Evolutionary conservation across 2,113 vertebrate genomes (phyloP), one percentile per base, ranked within the genome.

Genomic region (Centropus bengalensis): DNA sequence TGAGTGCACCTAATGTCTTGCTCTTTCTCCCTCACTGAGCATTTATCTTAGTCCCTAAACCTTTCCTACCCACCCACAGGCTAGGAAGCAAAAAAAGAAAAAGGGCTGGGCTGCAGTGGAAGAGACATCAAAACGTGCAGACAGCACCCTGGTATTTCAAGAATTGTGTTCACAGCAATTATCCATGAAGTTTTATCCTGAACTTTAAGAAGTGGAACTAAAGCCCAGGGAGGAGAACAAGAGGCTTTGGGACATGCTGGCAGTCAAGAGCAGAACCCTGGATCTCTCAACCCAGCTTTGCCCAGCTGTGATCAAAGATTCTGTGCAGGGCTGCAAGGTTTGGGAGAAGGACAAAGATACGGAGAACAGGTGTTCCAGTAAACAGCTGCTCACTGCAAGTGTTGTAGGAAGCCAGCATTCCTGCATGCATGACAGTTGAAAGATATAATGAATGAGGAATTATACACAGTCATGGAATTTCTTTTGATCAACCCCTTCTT

Each of bases 151-250:
- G 30, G 40, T 76, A 84, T 76, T 92, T 94, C 54, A 82, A 79
- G 74, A 89, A 60, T 36, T 1, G 10, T 82, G 84, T 68, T 68
- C 60, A 83, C 33, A 86, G 56, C 80, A 87, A 82, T 96, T 94
- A 95, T 82, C 73, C 27, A 38, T 33, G 62, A 82, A 42, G 45
- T 69, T 93, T 92, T 71, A 84, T 87, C 58, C 77, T 82, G 74
- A 73, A 92, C 49, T 68, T 87, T 45, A 36, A 89, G 77, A 79
- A 84, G 66, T 71, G 70, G 74, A 93, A 89, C 88, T 92, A 93
- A 96, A 91, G 74, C 73, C 36, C 54, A 52, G 36, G 30, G 49
- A 84, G 2, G 7, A 82, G 30, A 91, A 81, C 56, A 95, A 76
- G 84, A 89, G 66, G n/a, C 62, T 89, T 74, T 1, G 4, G 91